phyloP scores from a whole-genome alignment of 2,888 invertebrate species.

The Apeira syringaria region DNA sequence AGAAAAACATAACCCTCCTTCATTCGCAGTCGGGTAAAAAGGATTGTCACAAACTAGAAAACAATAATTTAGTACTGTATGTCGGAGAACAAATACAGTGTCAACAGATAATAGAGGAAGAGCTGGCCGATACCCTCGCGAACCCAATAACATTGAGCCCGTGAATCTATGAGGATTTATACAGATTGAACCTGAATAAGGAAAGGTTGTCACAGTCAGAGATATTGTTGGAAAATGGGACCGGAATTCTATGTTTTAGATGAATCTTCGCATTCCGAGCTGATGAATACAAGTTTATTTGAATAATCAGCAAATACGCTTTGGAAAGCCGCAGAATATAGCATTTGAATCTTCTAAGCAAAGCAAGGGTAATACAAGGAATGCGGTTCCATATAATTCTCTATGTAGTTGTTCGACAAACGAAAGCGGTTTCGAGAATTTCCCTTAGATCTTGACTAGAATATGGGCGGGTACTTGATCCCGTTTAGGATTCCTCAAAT shows the following conservation, averaged over 20 bases:
- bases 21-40: no score
- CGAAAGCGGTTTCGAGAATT: slow-evolving; percentile 39
- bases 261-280: slow-evolving; percentile 39
- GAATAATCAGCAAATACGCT: slow-evolving; percentile 2
- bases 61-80: slow-evolving; percentile 58
- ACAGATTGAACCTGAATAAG: slow-evolving; percentile 49
- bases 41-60: slow-evolving; percentile 43
- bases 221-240: slow-evolving; percentile 53
- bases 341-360: slow-evolving; percentile 25
- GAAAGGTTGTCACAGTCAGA: slow-evolving; percentile 50
- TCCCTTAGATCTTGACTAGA: slow-evolving; percentile 46
- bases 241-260: slow-evolving; percentile 47
- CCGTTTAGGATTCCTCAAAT: slow-evolving; percentile 51
- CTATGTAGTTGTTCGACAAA: slow-evolving; percentile 27
- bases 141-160: slow-evolving; percentile 53
- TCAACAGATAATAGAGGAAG: slow-evolving; percentile 63
- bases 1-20: no score
- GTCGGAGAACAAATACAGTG: slow-evolving; percentile 59
- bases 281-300: slow-evolving; percentile 11
- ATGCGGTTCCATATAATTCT: slow-evolving; percentile 24
- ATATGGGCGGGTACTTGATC: slow-evolving; percentile 50
- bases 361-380: slow-evolving; percentile 15
- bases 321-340: slow-evolving; percentile 16
- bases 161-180: slow-evolving; percentile 52
- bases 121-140: slow-evolving; percentile 49